phyloP scores from a whole-genome alignment of 2,888 invertebrate genomes.

The Eristalis intricaria region DNA sequence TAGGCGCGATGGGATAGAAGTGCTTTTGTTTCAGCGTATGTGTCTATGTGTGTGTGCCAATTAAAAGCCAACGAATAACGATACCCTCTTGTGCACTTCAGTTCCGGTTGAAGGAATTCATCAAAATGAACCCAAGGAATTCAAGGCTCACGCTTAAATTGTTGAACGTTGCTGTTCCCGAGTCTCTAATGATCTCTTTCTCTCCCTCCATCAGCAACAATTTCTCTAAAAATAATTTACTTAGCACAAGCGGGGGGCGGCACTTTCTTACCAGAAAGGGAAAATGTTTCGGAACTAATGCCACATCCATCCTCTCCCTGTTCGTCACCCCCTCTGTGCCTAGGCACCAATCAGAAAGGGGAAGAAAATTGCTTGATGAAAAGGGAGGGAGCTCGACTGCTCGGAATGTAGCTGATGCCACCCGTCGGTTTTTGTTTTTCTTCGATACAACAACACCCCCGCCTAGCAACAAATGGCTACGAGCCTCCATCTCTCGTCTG shows the following conservation, averaged over 20 bases:
- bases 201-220: constrained; percentile 9
- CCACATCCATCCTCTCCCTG: not conserved
- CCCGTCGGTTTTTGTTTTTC: constrained; percentile 22
- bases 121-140: not conserved
- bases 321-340: not conserved
- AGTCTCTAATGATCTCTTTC: constrained; percentile 16
- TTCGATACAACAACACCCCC: not conserved
- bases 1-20: not conserved
- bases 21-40: not conserved
- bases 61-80: constrained; percentile 48
- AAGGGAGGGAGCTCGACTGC: constrained; percentile 19
- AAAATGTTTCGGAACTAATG: constrained; percentile 30
- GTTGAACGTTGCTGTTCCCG: not conserved
- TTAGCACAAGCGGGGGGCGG: constrained; percentile 20
- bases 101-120: constrained; percentile 37
- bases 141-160: constrained; percentile 30
- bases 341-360: not conserved
- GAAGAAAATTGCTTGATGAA: not conserved
- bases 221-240: constrained; percentile 51
- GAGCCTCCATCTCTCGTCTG: constrained; percentile 23
- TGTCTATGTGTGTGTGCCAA: constrained; percentile 24
- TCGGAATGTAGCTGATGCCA: constrained; percentile 13
- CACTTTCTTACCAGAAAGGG: not conserved
- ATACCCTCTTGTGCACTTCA: constrained; percentile 20
- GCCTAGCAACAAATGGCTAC: constrained; percentile 43